These are phyloP conservation scores for Atta texana DNA, from an alignment of 1,140 invertebrate species.

Conservation along the genomic window DNA sequence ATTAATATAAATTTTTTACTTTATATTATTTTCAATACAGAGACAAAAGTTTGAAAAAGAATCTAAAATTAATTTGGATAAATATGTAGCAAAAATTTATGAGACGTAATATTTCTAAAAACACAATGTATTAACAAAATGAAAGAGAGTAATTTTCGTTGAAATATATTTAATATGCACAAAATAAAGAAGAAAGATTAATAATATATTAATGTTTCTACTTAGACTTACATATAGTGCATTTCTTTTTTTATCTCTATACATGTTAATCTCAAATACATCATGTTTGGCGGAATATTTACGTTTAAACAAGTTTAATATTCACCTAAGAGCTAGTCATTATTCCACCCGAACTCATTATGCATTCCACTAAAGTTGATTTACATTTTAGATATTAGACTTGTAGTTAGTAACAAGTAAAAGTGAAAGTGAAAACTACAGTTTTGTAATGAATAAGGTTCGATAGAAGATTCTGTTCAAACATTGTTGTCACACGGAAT, in stretches of 20 bases:
- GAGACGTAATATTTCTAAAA: background rate
- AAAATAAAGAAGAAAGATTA: background rate
- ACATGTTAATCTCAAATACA: background rate
- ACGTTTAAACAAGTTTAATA: slow-evolving; percentile 10
- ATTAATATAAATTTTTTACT: background rate
- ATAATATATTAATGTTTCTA: slow-evolving; percentile 12
- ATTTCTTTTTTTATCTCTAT: background rate
- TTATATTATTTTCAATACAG: too few species aligned
- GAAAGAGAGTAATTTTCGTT: background rate
- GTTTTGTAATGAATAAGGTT: slow-evolving; percentile 58
- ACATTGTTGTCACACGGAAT: slow-evolving; percentile 27
- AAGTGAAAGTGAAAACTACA: slow-evolving; percentile 67
- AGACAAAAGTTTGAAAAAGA: background rate
- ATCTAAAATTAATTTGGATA: background rate
- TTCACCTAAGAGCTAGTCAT: background rate
- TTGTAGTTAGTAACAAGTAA: slow-evolving; percentile 60
- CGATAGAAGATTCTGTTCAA: background rate
- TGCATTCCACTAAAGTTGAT: slow-evolving; percentile 23
- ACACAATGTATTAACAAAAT: background rate
- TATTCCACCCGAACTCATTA: slow-evolving; percentile 28
- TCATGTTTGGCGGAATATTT: background rate
- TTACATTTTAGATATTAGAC: slow-evolving; percentile 50
- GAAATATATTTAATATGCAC: background rate
- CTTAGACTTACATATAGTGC: background rate
- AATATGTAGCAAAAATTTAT: background rate